phyloP scores from a whole-genome alignment of 2,797 vertebrate genomes.

The Microchirus variegatus region DNA sequence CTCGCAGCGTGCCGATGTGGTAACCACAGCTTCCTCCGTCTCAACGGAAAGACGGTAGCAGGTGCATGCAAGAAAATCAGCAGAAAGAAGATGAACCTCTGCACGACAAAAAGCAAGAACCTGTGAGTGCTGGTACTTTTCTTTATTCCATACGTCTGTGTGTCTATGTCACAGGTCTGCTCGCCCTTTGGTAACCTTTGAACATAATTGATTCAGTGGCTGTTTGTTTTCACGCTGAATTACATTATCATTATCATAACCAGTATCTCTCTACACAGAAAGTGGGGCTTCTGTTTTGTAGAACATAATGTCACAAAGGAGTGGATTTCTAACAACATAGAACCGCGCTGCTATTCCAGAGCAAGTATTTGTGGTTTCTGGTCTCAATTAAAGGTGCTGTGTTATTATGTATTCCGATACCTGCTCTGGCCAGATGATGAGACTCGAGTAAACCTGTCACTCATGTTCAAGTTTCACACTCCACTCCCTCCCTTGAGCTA shows the following conservation, averaged over 20 bases:
- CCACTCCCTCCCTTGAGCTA: slow-evolving; percentile 36
- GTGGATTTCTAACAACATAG: slow-evolving; percentile 4
- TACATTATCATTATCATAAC: no score
- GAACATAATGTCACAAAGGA: no score
- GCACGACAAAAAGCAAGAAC: not conserved
- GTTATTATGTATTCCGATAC: slow-evolving; percentile 61
- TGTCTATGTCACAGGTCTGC: not conserved
- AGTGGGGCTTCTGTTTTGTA: no score
- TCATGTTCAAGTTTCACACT: slow-evolving; percentile 32
- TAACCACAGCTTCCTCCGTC: slow-evolving; percentile 77
- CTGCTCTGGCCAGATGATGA: slow-evolving; percentile 36
- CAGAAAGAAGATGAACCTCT: slow-evolving; percentile 2
- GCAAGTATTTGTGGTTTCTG: slow-evolving; percentile 41
- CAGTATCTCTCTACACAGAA: no score
- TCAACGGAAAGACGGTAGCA: slow-evolving; percentile 42
- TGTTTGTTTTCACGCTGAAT: no score
- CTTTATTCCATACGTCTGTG: not conserved
- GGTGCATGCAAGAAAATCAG: slow-evolving; percentile 42
- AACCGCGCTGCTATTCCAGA: slow-evolving; percentile 29
- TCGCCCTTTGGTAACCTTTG: no score
- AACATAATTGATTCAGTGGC: no score
- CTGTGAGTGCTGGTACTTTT: slow-evolving; percentile 54
- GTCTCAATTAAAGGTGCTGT: slow-evolving; percentile 50
- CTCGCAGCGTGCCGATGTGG: slow-evolving; percentile 3
- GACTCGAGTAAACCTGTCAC: slow-evolving; percentile 12